A percentile compares a stretch with the other conserved stretches of the same genome.
phyloP scores from a whole-genome alignment of 2,888 invertebrate genomes.

The Drosophila monieri region DNA sequence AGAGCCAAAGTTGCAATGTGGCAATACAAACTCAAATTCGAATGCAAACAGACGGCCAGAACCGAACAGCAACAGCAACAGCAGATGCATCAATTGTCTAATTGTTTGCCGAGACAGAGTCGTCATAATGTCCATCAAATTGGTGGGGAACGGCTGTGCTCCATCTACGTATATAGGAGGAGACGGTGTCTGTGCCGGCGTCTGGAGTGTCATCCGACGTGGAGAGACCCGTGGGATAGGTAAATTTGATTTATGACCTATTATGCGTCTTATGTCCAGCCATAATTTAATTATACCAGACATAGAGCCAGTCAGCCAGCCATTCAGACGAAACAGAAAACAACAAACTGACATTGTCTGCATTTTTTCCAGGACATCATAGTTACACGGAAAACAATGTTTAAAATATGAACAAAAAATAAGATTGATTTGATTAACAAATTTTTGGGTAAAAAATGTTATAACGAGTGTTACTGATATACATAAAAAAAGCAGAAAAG shows the following conservation, averaged over 20 bases:
- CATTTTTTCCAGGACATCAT: conserved; percentile 47
- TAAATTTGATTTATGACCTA: conserved; percentile 83
- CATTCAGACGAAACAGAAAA: conserved; percentile 18
- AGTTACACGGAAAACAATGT: conserved; percentile 15
- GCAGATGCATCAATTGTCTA: conserved; percentile 75
- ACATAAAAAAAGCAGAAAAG: neutral
- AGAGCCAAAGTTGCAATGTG: conserved; percentile 39
- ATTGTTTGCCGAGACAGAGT: conserved; percentile 77
- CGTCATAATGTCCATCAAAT: conserved; percentile 76
- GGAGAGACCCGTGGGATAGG: conserved; percentile 68
- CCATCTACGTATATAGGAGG: conserved; percentile 1
- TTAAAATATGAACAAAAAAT: neutral
- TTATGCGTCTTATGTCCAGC: conserved; percentile 82
- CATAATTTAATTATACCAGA: conserved; percentile 82
- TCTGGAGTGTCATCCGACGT: conserved; percentile 41
- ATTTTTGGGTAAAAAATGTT: neutral
- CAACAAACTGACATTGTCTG: conserved; percentile 47
- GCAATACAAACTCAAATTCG: conserved; percentile 54
- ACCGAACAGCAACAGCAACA: conserved; percentile 53
- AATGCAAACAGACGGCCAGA: conserved; percentile 37
- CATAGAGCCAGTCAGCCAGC: conserved; percentile 33
- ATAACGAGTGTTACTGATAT: neutral
- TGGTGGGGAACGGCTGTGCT: conserved; percentile 15
- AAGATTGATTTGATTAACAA: neutral
- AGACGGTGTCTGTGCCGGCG: conserved; percentile 36